These are phyloP conservation scores for Nibea albiflora DNA, from an alignment of 2,113 vertebrate genomes.

Conservation along the genomic window DNA sequence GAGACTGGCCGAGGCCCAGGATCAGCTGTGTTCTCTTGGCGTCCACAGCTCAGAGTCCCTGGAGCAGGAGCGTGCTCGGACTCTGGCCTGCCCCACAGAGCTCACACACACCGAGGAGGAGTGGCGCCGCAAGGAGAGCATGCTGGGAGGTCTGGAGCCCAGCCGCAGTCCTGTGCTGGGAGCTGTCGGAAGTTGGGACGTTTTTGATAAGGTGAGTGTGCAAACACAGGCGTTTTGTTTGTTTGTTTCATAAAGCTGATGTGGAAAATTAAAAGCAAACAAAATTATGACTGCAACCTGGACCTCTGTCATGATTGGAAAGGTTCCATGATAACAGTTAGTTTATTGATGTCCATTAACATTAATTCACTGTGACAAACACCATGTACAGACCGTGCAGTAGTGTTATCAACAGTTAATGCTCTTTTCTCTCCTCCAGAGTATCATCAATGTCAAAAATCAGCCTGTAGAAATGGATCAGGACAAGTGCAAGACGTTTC, in stretches of 20 bases:
- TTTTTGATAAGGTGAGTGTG: slow-evolving; percentile 91
- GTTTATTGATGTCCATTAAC: neutral
- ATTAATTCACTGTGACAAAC: neutral
- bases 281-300: neutral
- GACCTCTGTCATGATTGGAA: neutral
- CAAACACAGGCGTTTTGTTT: neutral
- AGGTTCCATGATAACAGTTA: too few relatives aligned
- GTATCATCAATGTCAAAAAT: slow-evolving; percentile 92
- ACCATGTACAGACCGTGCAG: neutral
- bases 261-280: neutral
- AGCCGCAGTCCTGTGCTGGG: slow-evolving; percentile 86
- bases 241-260: neutral
- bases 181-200: slow-evolving; percentile 89
- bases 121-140: slow-evolving; percentile 95
- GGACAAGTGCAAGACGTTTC: slow-evolving; percentile 88
- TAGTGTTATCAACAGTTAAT: neutral
- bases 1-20: slow-evolving; percentile 96
- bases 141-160: slow-evolving; percentile 86
- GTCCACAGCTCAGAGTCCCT: slow-evolving; percentile 94
- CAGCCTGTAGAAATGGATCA: slow-evolving; percentile 87
- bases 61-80: slow-evolving; percentile 92
- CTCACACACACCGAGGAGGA: slow-evolving; percentile 91
- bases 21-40: slow-evolving; percentile 91
- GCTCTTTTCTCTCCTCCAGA: slow-evolving; percentile 80
- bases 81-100: slow-evolving; percentile 86